phyloP scores from a whole-genome alignment of 2,113 vertebrate genomes.

The Passerina amoena region DNA sequence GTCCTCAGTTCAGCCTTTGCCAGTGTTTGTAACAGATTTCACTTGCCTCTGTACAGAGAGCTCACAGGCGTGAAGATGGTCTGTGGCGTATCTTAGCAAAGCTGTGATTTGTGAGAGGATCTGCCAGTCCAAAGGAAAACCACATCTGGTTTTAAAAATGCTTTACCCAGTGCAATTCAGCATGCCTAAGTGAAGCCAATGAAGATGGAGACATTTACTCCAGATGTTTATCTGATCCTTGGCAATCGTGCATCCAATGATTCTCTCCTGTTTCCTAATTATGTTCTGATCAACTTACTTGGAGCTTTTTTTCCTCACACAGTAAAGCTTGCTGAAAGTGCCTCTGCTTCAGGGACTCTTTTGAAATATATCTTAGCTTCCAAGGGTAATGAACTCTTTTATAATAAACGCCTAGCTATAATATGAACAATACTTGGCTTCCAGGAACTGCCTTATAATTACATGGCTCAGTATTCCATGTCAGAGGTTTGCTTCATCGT shows the following conservation, averaged over 20 bases:
- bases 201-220: not conserved
- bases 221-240: not conserved
- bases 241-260: not conserved
- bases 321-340: conserved; percentile 47
- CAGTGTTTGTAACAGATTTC: not conserved
- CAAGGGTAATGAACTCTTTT: conserved; percentile 80
- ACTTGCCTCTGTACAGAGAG: not conserved
- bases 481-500: conserved; percentile 76
- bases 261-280: conserved; percentile 50
- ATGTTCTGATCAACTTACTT: conserved; percentile 37
- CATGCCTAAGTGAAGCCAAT: not conserved
- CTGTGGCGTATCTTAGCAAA: conserved; percentile 4
- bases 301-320: conserved; percentile 11
- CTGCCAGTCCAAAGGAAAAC: not conserved
- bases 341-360: conserved; percentile 57
- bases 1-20: not conserved
- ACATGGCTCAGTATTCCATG: conserved; percentile 67
- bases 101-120: not conserved
- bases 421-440: conserved; percentile 71
- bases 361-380: conserved; percentile 70
- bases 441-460: conserved; percentile 78
- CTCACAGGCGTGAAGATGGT: conserved; percentile 8
- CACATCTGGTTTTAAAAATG: conserved; percentile 18
- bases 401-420: conserved; percentile 75
- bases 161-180: not conserved